Evolutionary conservation across 2,113 vertebrate species (phyloP).

Genomic region (Vulpes vulpes): DNA sequence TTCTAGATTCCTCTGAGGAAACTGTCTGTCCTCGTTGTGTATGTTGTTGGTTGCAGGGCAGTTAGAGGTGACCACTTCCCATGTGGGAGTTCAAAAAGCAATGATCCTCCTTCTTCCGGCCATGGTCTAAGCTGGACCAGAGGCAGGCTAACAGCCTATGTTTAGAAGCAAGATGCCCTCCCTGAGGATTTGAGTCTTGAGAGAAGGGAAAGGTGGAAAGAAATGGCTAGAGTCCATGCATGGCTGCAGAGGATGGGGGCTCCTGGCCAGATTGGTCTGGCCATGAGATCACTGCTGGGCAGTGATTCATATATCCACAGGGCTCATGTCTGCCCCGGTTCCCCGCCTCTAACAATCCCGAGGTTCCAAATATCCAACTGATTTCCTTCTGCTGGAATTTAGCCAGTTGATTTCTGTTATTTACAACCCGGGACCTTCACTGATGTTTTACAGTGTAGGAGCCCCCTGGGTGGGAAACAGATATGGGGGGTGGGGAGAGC

Average conservation of each 20-base stretch:
- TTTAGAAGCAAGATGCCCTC: background rate
- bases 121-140: background rate
- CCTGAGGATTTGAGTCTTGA: background rate
- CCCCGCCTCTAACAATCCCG: background rate
- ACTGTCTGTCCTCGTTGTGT: background rate
- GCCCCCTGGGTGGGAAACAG: background rate
- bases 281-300: too few relatives aligned
- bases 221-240: background rate
- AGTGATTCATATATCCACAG: background rate
- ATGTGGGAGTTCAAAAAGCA: background rate
- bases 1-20: background rate
- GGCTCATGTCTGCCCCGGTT: background rate
- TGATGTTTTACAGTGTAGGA: background rate
- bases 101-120: background rate
- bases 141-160: background rate
- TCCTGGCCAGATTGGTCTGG: background rate
- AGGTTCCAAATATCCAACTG: background rate
- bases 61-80: background rate
- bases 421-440: background rate
- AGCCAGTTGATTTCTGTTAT: background rate
- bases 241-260: background rate
- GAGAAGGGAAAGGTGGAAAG: background rate
- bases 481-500: accelerated
- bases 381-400: background rate
- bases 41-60: background rate